These are phyloP conservation scores for Drosophila neocordata DNA, from an alignment of 1,140 invertebrate genomes.

Conservation along the genomic window DNA sequence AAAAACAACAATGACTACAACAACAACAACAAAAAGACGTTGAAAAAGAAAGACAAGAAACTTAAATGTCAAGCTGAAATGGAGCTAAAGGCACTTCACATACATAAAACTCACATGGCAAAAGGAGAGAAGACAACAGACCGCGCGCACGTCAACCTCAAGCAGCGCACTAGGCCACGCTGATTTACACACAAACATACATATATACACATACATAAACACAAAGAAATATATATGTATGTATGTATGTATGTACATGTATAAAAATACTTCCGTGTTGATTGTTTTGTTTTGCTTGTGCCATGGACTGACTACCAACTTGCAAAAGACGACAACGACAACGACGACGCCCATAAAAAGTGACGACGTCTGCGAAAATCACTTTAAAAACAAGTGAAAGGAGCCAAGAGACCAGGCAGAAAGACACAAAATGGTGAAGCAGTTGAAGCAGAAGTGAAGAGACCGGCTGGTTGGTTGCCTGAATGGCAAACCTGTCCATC, in stretches of 20 bases:
- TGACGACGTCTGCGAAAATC: conserved; percentile 71
- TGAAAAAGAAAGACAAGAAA: conserved; percentile 42
- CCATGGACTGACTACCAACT: conserved; percentile 18
- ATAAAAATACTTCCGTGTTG: conserved; percentile 76
- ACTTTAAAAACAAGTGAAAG: conserved; percentile 77
- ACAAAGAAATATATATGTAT: conserved; percentile 32
- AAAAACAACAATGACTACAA: conserved; percentile 3
- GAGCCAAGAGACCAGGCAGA: conserved; percentile 21
- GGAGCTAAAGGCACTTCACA: conserved; percentile 73
- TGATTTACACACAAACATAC: conserved; percentile 68
- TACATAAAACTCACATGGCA: conserved; percentile 68
- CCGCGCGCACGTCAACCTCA: conserved; percentile 68
- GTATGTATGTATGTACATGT: background rate
- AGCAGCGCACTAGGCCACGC: conserved; percentile 76
- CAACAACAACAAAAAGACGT: conserved; percentile 26
- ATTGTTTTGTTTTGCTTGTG: conserved; percentile 74
- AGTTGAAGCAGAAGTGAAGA: conserved; percentile 15
- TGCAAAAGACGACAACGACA: conserved; percentile 49
- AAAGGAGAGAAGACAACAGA: conserved; percentile 57
- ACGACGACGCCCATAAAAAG: conserved; percentile 73
- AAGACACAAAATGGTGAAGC: conserved; percentile 2
- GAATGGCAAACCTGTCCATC: conserved; percentile 73
- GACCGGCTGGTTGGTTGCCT: background rate
- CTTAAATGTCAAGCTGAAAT: conserved; percentile 73
- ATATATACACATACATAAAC: conserved; percentile 23